Evolutionary conservation across 2,797 vertebrate species (phyloP).

Genomic region (Cetoscarus ocellatus): DNA sequence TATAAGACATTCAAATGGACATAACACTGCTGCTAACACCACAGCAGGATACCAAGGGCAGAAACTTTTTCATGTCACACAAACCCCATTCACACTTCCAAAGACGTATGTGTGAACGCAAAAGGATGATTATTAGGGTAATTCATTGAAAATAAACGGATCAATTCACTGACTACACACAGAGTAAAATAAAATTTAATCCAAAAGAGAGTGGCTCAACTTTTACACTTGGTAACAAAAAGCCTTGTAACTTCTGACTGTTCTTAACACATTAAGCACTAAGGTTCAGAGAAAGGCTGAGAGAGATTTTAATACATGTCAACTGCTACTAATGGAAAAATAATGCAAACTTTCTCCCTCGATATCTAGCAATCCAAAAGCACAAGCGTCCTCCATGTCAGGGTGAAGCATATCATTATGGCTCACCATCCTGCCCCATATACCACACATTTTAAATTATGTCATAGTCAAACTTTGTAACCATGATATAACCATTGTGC

Average conservation of each 20-base stretch:
- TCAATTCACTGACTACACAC: no score
- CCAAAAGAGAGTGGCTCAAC: background rate
- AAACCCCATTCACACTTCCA: no score
- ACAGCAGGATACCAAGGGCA: no score
- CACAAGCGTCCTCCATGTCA: background rate
- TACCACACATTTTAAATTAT: constrained; percentile 30
- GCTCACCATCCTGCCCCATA: background rate
- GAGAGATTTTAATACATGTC: background rate
- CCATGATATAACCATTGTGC: constrained; percentile 13
- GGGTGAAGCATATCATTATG: background rate
- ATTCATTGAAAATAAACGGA: no score
- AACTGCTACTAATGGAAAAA: background rate
- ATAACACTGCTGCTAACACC: no score
- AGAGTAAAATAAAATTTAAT: no score
- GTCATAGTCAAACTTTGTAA: constrained; percentile 38
- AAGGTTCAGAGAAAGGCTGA: background rate
- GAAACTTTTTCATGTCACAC: no score
- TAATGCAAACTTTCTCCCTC: background rate
- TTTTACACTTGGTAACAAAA: background rate
- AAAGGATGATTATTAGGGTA: no score
- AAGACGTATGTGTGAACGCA: no score
- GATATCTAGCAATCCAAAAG: background rate
- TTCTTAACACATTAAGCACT: background rate
- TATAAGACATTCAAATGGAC: no score
- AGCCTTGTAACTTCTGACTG: background rate